Base-by-base conservation (phyloP, 1,140 invertebrate species). In the Bursaphelenchus mucronatus region DNA sequence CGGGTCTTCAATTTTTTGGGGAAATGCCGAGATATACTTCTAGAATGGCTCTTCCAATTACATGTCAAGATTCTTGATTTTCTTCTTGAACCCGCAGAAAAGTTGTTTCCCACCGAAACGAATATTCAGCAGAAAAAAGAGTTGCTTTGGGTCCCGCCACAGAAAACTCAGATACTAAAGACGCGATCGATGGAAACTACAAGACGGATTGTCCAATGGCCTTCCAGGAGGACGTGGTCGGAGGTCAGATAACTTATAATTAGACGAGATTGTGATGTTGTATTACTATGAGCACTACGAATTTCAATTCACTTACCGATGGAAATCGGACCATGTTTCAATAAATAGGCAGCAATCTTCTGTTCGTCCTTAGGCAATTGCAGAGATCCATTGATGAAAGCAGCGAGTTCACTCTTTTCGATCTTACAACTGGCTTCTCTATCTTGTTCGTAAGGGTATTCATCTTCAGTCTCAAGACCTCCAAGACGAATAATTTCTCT, bases 291-390 rank as follows among this genome's bases (percentile, higher is more conserved):
- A 30, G 30, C 30, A 30, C 5, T 30, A 30, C 30, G 47, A 49
- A 19, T 4, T 59, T 15, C 41, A 59, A 13, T 30, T 13, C 21
- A 80, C 67, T 64, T 56, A 79, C 78, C 94, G 82, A 98, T 94
- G 10, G 93, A 92, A 69, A 98, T 92, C 0, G 94, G 94, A 46
- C 94, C 94, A 83, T 97, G 92, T 68, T 87, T 81, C 1, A 89
- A 85, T 0, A 97, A 84, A 90, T 91, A 97, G 69, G 90, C 88
- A 13, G 91, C 90, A 88, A 98, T 95, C 74, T 91, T 87, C 81
- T 69, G 57, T 83, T 98, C 95, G 83, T 97, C 88, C 15, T 87
- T 85, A 8, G 91, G 89, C 55, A 98, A 89, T 79, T 94, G 92
- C 0, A 97, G 85, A 55, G 89, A 90, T 6, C 89, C 88, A 45